Percentiles rank a stretch among this genome's conserved stretches.
Evolutionary conservation across 2,113 vertebrate genomes (phyloP).

Genomic region (Periophthalmodon schlosseri): DNA sequence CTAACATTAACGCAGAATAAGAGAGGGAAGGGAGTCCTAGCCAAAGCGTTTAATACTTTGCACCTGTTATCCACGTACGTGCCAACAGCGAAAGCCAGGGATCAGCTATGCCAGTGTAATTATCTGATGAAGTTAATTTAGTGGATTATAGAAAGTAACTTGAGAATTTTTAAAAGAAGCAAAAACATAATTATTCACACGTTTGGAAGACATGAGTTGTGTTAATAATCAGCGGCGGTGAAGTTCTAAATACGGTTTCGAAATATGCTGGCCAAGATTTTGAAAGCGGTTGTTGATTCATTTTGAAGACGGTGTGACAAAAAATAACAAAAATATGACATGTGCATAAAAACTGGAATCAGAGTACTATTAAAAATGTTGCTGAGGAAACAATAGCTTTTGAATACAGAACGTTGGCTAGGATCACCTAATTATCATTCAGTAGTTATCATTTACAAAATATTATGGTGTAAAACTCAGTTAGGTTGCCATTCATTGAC

Average conservation of each 20-base stretch:
- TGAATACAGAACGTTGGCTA: no score
- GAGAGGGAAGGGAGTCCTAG: constrained; percentile 4
- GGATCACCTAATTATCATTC: no score
- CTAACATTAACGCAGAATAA: constrained; percentile 24
- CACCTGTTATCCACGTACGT: constrained; percentile 28
- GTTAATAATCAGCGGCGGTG: not conserved
- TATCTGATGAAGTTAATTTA: constrained; percentile 3
- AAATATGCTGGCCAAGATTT: not conserved
- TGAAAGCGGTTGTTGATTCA: not conserved
- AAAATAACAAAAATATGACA: not conserved
- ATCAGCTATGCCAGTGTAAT: constrained; percentile 10
- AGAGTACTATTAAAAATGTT: not conserved
- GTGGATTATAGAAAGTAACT: not conserved
- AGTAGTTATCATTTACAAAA: no score
- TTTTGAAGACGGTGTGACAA: not conserved
- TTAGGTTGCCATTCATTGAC: no score
- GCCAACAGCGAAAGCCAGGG: constrained; percentile 16
- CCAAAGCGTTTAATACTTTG: constrained; percentile 27
- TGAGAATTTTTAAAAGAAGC: not conserved
- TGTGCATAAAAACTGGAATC: not conserved
- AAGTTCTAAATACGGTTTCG: not conserved
- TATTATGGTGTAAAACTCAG: no score
- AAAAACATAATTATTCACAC: not conserved
- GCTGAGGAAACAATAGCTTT: no score
- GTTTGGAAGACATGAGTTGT: no score